A percentile compares a stretch with the other conserved stretches of the same genome.
phyloP scores from a whole-genome alignment of 1,140 invertebrate genomes.

The Procambarus clarkii region DNA sequence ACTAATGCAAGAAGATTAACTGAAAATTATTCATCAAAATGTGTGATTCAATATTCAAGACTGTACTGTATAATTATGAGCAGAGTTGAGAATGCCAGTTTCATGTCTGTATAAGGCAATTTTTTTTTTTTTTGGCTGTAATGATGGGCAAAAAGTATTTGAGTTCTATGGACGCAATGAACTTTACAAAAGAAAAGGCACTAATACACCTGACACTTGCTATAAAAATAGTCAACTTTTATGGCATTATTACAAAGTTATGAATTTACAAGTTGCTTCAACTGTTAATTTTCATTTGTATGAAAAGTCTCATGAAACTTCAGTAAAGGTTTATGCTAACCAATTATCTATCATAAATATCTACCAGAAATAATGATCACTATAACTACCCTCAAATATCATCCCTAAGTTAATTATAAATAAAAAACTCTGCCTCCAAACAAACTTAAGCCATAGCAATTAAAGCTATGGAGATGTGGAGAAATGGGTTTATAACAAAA shows the following conservation, averaged over 20 bases:
- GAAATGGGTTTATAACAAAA: slow-evolving; percentile 26
- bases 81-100: neutral
- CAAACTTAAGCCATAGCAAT: slow-evolving; percentile 57
- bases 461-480: slow-evolving; percentile 61
- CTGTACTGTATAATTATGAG: neutral
- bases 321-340: neutral
- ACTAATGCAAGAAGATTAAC: neutral
- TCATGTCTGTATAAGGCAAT: neutral
- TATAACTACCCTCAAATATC: neutral
- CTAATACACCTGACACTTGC: slow-evolving; percentile 59
- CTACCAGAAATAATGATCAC: neutral
- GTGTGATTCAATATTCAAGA: neutral
- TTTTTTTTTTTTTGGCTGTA: neutral
- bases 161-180: slow-evolving; percentile 39
- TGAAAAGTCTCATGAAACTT: neutral
- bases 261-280: neutral
- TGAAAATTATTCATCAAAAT: neutral
- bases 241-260: neutral
- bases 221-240: slow-evolving; percentile 15
- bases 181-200: slow-evolving; percentile 58
- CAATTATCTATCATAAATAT: neutral
- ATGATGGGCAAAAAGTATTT: slow-evolving; percentile 2
- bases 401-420: neutral
- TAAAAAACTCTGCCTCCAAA: slow-evolving; percentile 24
- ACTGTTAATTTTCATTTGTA: neutral